phyloP scores from a whole-genome alignment of 2,888 invertebrate species.

The Oligia latruncula region DNA sequence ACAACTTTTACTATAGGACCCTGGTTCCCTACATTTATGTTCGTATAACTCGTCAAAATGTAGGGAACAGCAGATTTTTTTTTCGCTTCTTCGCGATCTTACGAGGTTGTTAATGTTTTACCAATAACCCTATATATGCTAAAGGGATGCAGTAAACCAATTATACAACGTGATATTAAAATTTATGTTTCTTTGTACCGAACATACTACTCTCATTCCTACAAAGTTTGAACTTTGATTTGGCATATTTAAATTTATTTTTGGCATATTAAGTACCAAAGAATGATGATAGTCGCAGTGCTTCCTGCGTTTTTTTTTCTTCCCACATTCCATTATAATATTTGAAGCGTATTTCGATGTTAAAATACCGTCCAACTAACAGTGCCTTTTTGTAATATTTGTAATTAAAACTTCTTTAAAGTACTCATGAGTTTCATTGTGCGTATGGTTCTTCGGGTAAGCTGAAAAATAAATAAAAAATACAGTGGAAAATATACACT shows the following conservation, averaged over 20 bases:
- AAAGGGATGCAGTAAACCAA: neutral
- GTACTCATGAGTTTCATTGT: conserved; percentile 58
- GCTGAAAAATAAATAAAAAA: conserved; percentile 61
- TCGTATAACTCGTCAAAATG: too few relatives aligned
- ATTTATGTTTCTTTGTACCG: neutral
- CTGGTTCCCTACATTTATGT: too few relatives aligned
- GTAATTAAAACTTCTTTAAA: conserved; percentile 53
- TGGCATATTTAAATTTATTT: neutral
- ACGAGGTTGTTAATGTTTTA: too few relatives aligned
- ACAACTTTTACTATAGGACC: too few relatives aligned
- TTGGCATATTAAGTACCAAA: neutral
- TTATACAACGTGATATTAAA: conserved; percentile 3
- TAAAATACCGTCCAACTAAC: conserved; percentile 49
- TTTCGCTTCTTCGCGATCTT: too few relatives aligned
- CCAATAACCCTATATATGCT: too few relatives aligned
- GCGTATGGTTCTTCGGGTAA: conserved; percentile 64
- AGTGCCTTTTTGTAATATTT: conserved; percentile 64
- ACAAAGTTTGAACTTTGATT: conserved; percentile 1
- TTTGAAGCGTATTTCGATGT: conserved; percentile 22
- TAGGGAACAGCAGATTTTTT: too few relatives aligned
- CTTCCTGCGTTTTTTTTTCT: conserved; percentile 1
- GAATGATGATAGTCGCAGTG: conserved; percentile 7
- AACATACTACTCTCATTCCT: conserved; percentile 12
- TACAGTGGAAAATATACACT: neutral
- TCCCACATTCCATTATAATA: conserved; percentile 37